Evolutionary conservation across 1,140 invertebrate genomes (phyloP).

Genomic region (Drosophila willistoni): DNA sequence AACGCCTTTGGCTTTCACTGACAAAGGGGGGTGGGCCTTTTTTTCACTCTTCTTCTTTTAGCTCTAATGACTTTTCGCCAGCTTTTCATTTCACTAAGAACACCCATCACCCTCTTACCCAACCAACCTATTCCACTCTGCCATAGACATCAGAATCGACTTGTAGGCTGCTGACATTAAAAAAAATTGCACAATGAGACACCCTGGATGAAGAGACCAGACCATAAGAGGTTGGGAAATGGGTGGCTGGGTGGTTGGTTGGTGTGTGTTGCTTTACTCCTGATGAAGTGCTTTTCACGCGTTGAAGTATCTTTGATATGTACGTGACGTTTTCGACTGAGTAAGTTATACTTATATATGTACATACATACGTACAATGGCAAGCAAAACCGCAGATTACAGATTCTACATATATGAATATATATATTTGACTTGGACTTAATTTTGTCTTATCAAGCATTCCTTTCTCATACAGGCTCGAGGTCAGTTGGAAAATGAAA

Average conservation of each 20-base stretch:
- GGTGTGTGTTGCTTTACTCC: slow-evolving; percentile 39
- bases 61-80: slow-evolving; percentile 71
- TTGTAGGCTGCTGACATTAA: slow-evolving; percentile 39
- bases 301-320: slow-evolving; percentile 65
- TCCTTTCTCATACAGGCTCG: no score
- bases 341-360: not conserved
- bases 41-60: slow-evolving; percentile 53
- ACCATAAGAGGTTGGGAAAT: slow-evolving; percentile 3
- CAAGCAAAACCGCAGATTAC: not conserved
- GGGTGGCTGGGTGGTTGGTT: slow-evolving; percentile 15
- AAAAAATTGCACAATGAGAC: slow-evolving; percentile 59
- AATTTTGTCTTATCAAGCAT: no score
- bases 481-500: no score
- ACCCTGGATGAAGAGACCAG: slow-evolving; percentile 24
- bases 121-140: slow-evolving; percentile 2
- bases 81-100: slow-evolving; percentile 48
- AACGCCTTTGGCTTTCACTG: slow-evolving; percentile 68
- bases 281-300: slow-evolving; percentile 65
- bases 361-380: slow-evolving; percentile 22
- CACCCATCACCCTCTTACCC: slow-evolving; percentile 2
- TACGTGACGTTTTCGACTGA: slow-evolving; percentile 38
- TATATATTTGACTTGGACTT: no score
- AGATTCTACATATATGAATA: not conserved
- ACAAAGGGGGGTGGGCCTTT: slow-evolving; percentile 52
- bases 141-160: slow-evolving; percentile 29